These are phyloP conservation scores for Hyperoplus lanceolatus DNA, from an alignment of 2,797 vertebrate species.

Conservation along the genomic window DNA sequence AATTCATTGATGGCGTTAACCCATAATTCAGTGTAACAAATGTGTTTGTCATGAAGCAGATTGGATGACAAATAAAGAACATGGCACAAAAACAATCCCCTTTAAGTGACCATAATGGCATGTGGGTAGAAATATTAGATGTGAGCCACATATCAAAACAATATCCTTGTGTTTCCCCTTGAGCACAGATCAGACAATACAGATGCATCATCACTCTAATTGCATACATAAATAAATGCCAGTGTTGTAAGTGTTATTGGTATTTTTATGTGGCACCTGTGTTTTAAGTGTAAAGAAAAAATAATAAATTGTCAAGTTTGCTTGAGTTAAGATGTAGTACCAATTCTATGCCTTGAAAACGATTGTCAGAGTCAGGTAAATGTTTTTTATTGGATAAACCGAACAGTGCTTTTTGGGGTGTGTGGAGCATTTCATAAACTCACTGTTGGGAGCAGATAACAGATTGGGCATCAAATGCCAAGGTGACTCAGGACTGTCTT, in stretches of 20 bases:
- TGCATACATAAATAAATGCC: no score
- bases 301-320: neutral
- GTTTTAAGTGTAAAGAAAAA: neutral
- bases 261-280: slow-evolving; percentile 9
- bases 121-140: slow-evolving; percentile 33
- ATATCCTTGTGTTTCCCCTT: neutral
- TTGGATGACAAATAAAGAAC: slow-evolving; percentile 25
- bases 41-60: neutral
- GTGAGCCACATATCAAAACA: slow-evolving; percentile 16
- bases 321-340: neutral
- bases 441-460: slow-evolving; percentile 25
- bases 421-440: slow-evolving; percentile 9
- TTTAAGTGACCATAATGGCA: neutral
- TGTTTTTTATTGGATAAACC: slow-evolving; percentile 5
- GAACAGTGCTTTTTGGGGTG: neutral
- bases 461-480: slow-evolving; percentile 38
- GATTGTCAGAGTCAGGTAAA: slow-evolving; percentile 1
- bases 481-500: slow-evolving; percentile 51
- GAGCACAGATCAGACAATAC: neutral
- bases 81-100: slow-evolving; percentile 24
- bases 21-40: slow-evolving; percentile 29
- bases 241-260: neutral
- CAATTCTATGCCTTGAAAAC: neutral
- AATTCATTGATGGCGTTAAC: slow-evolving; percentile 15
- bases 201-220: neutral